Percentiles rank a stretch among this genome's conserved stretches.
phyloP scores from a whole-genome alignment of 2,797 vertebrate genomes.

The Urocyon cinereoargenteus region DNA sequence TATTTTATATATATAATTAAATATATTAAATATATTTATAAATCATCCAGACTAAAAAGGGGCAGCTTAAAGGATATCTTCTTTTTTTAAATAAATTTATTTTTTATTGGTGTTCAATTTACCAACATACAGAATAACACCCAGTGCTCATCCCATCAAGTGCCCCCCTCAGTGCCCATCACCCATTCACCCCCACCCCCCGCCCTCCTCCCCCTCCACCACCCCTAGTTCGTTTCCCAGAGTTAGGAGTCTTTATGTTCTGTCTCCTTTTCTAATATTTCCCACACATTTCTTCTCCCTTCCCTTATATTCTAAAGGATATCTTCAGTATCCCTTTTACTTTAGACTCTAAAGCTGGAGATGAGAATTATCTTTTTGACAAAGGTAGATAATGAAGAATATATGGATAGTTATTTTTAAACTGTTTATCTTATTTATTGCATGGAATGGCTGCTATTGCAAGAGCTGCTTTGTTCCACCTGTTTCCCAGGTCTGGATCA shows the following conservation, averaged over 20 bases:
- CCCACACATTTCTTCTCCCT: no score
- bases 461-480: background rate
- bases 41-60: conserved; percentile 4
- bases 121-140: no score
- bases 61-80: conserved; percentile 10
- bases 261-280: no score
- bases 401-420: background rate
- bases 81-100: no score
- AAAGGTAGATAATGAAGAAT: background rate
- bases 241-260: no score
- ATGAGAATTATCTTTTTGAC: background rate
- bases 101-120: no score
- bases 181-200: no score
- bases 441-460: background rate
- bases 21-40: background rate
- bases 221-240: no score
- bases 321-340: conserved; percentile 15
- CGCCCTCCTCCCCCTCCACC: no score
- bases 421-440: background rate
- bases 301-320: background rate
- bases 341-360: conserved; percentile 50
- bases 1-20: no score
- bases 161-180: no score
- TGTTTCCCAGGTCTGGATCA: background rate
- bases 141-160: no score